Evolutionary conservation across 2,797 vertebrate genomes (phyloP), one percentile per base, ranked within the genome.

Genomic region (Galagoides demidoff): DNA sequence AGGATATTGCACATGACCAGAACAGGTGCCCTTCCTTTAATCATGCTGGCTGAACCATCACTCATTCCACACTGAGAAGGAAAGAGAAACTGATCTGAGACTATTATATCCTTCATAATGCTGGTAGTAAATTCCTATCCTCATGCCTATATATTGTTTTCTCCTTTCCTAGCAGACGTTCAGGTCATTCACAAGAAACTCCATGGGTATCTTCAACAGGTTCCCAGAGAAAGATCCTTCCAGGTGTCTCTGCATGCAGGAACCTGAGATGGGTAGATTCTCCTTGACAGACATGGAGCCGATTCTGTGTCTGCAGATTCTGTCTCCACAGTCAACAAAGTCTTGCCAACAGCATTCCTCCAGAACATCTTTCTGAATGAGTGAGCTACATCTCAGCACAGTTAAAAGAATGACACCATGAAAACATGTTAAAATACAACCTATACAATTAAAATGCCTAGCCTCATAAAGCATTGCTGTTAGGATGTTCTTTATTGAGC

Each of bases 401-500:
- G 49, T 73, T 23, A 90, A 88, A 82, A 17, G 29, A 71, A 77
- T 9, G 13, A 34, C 79, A n/a, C 19, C 39, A 74, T 12, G 78
- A 25, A 49, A 66, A 5, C 17, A 2, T 55, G 20, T 37, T 74
- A 74, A 91, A 82, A 49, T 29, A 55, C 25, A 81, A 43, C 13
- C 49, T 59, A 49, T 64, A 73, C 63, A 86, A n/a, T 90, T 76
- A 49, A 81, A 92, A 93, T 91, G 59, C 29, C 34, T 89, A 76
- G 45, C 52, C 31, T 92, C 68, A 89, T 57, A 85, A 79, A 92
- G 7, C 59, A 77, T n/a, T 89, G 84, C 61, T 81, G 55, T 20
- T 43, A 63, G 76, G 22, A 25, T 78, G 7, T 55, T 95, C 45
- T 81, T 82, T 89, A 85, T 91, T 89, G 73, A 61, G 64, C 63